Percentiles rank a stretch among this genome's conserved stretches.
phyloP scores from a whole-genome alignment of 1,140 invertebrate species.

The Brachionus manjavacas region DNA sequence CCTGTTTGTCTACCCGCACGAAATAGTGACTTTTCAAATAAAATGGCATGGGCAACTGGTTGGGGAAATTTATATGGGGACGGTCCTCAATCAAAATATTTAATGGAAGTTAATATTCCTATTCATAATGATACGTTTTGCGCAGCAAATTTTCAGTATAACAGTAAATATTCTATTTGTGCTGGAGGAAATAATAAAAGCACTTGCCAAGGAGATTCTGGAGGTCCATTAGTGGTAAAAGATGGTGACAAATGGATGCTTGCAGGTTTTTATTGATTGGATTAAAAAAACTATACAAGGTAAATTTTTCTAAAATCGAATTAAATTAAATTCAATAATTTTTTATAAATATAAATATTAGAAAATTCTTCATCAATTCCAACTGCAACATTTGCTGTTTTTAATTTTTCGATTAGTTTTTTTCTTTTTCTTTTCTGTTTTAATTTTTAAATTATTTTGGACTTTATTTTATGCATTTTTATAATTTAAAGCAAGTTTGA shows the following conservation, averaged over 20 bases:
- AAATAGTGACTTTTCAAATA: background rate
- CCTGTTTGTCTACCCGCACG: background rate
- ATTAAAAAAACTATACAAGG: background rate
- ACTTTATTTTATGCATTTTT: too few species aligned
- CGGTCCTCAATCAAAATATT: background rate
- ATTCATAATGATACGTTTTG: background rate
- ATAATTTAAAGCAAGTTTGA: too few species aligned
- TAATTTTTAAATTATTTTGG: too few species aligned
- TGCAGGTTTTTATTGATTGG: constrained; percentile 4
- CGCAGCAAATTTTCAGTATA: background rate
- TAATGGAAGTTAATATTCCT: background rate
- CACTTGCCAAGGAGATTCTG: constrained; percentile 38
- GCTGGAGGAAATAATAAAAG: background rate
- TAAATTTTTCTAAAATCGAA: background rate
- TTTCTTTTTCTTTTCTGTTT: too few species aligned
- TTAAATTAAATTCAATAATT: background rate
- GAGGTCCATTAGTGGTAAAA: background rate
- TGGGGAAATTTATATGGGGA: background rate
- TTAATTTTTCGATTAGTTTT: background rate
- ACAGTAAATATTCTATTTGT: background rate
- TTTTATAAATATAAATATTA: background rate
- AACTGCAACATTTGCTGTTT: background rate
- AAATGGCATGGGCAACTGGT: background rate
- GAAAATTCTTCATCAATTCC: background rate
- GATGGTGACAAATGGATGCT: background rate